Evolutionary conservation across 2,888 invertebrate genomes (phyloP), one percentile per base, ranked within the genome.

Genomic region (Asteroscopus sphinx): DNA sequence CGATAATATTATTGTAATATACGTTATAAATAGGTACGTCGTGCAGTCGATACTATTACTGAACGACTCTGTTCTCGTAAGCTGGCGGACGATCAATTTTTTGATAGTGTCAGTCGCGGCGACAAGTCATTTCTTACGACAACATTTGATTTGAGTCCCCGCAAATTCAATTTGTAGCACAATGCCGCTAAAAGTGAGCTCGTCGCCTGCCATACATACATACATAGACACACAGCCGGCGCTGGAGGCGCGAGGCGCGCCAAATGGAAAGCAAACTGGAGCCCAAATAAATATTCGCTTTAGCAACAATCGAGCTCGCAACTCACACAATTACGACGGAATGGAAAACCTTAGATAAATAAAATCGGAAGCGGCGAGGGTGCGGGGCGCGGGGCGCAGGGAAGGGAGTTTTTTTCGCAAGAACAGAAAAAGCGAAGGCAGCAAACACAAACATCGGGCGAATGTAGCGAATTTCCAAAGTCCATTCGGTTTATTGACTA

Each of bases 321-420:
- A 90, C 91, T 91, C 90, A 90, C 91, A 90, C 92, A 92, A 92
- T 92, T 92, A 93, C 93, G 84, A 73, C 80, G 86, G 82, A 90
- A 93, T 92, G 91, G 92, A 93, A 93, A 93, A 92, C 92, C 89
- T 91, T 92, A 89, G 88, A 90, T 91, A 93, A 93, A 93, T 91
- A 93, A 90, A 92, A 91, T 91, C 87, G 90, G 91, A 90, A 90
- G 88, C 82, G 83, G 82, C 47, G 69, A 54, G 73, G 74, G 13
- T 45, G 58, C 58, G 68, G 76, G 59, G 53, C 28, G 55, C 67
- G 48, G 52, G 47, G 39, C 47, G 46, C n/a, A n/a, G n/a, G n/a
- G n/a, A n/a, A 62, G 81, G 77, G 76, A 69, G 78, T 73, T 67
- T 83, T 85, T 86, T 89, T 88, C 81, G 81, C 82, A 79, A 79